Evolutionary conservation across 1,140 invertebrate species (phyloP), one percentile per base, ranked within the genome.

Genomic region (Eumeta japonica): DNA sequence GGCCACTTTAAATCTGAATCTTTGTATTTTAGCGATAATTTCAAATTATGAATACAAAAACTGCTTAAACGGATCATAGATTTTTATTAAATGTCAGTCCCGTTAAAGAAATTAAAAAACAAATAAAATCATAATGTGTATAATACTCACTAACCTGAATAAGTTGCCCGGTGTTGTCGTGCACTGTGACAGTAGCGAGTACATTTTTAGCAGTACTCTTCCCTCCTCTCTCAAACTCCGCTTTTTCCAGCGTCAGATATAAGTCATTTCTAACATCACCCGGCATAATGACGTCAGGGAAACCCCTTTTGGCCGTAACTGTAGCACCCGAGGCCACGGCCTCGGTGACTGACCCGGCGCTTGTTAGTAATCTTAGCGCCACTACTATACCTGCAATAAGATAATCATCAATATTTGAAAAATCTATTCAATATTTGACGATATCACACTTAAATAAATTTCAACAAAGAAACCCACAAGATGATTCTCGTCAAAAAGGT

Each of bases 131-230:
- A n/a, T n/a, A n/a, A n/a, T n/a, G n/a, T n/a, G n/a, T n/a, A n/a
- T n/a, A n/a, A n/a, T n/a, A n/a, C n/a, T n/a, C n/a, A 61, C 65
- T 64, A 66, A 89, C 85, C 65, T 82, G 76, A 33, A 89, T 79
- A 29, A 84, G 62, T 49, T 87, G 81, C 31, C 92, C 94, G 15
- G 88, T 81, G 20, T 82, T 77, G 59, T 94, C 89, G 37, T 93
- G 71, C 0, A 95, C 86, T 28, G 85, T 77, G 35, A 96, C 82
- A 1, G 87, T 86, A 1, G 92, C 85, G 67, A 96, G 87, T 18
- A 98, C 92, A 64, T 97, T 97, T 63, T 96, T 96, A 1, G 89
- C 90, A 0, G 92, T 92, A 7, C 90, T 92, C 62, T 97, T 97
- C n/a, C 90, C 92, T 1, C 92, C 93, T 33, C 91, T 81, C 58